phyloP scores from a whole-genome alignment of 2,113 vertebrate genomes.

The Carassius gibelio region DNA sequence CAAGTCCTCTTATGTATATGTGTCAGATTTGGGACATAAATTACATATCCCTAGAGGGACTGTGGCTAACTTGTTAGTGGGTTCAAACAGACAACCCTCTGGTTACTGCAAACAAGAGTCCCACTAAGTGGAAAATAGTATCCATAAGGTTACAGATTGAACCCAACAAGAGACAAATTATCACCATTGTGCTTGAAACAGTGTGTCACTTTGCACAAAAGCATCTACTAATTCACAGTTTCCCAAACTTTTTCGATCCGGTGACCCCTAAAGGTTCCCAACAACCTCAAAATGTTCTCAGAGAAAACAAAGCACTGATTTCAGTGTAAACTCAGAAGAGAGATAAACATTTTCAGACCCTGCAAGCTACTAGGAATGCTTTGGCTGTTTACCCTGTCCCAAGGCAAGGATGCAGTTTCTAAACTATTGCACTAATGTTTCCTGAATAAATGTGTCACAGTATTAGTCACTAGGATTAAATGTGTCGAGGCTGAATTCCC shows the following conservation, averaged over 20 bases:
- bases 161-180: background rate
- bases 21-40: background rate
- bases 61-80: background rate
- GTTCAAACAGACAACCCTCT: background rate
- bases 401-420: constrained; percentile 13
- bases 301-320: constrained; percentile 6
- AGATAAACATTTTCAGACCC: constrained; percentile 31
- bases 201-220: background rate
- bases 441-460: background rate
- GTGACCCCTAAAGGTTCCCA: background rate
- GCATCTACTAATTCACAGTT: background rate
- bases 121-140: background rate
- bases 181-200: background rate
- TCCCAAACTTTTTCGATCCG: background rate
- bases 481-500: background rate
- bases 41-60: background rate
- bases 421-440: constrained; percentile 27
- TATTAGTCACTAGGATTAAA: constrained; percentile 8
- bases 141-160: background rate
- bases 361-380: constrained; percentile 29
- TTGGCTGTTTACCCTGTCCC: background rate
- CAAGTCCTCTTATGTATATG: background rate
- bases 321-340: constrained; percentile 7
- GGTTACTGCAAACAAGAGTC: background rate
- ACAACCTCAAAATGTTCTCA: constrained; percentile 20